phyloP scores from a whole-genome alignment of 2,888 invertebrate genomes.

The Resseliella maxima region DNA sequence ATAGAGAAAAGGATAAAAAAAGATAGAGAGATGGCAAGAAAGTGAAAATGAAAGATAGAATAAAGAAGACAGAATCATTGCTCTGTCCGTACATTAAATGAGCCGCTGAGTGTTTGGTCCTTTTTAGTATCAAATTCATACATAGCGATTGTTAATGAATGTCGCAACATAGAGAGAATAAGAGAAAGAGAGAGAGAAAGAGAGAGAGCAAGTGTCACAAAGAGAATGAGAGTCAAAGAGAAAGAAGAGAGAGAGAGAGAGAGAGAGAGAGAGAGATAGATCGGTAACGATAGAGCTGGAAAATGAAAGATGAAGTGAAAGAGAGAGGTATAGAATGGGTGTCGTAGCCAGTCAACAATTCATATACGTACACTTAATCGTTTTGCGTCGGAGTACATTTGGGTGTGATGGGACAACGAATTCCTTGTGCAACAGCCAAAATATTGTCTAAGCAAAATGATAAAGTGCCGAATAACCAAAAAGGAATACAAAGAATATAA shows the following conservation, averaged over 20 bases:
- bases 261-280: neutral
- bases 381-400: conserved; percentile 39
- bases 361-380: conserved; percentile 36
- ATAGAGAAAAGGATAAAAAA: no score
- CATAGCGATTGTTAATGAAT: no score
- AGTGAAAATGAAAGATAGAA: neutral
- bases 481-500: neutral
- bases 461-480: conserved; percentile 34
- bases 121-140: neutral
- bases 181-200: no score
- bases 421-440: conserved; percentile 21
- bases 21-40: neutral
- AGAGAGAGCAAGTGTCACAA: no score
- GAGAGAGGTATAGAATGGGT: neutral
- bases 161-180: no score
- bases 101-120: neutral
- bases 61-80: neutral
- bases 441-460: conserved; percentile 44
- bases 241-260: no score
- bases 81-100: neutral
- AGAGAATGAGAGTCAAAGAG: no score
- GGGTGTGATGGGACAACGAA: conserved; percentile 1
- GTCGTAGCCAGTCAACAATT: neutral
- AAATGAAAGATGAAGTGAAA: neutral
- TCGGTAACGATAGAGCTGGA: no score